A percentile compares a stretch with the other conserved stretches of the same genome.
phyloP scores from a whole-genome alignment of 2,113 vertebrate genomes.

The Heteronetta atricapilla region DNA sequence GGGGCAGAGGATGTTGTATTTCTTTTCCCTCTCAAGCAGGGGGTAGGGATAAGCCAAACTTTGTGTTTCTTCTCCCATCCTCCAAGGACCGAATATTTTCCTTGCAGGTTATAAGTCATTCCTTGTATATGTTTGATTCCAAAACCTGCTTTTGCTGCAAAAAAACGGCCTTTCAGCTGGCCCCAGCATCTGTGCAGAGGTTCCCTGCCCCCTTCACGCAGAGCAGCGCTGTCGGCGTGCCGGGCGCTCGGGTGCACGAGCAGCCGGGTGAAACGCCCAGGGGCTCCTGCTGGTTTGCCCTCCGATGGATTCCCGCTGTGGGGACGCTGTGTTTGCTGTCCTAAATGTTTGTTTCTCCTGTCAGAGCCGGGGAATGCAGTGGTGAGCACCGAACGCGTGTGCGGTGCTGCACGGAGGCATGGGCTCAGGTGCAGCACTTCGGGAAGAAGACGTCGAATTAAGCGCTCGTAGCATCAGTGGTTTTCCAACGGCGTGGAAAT shows the following conservation, averaged over 20 bases:
- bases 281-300: no score
- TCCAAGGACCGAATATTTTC: background rate
- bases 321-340: background rate
- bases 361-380: background rate
- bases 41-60: background rate
- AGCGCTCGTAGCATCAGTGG: background rate
- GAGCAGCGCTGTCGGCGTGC: rapidly evolving
- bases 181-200: background rate
- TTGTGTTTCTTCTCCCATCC: background rate
- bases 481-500: background rate
- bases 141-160: background rate
- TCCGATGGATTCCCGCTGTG: rapidly evolving
- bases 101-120: background rate
- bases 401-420: background rate
- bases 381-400: rapidly evolving
- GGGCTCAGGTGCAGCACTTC: background rate
- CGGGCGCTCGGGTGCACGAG: rapidly evolving
- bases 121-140: background rate
- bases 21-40: background rate
- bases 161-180: background rate
- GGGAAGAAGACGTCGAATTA: background rate
- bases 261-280: background rate
- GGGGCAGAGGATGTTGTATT: no score
- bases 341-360: rapidly evolving
- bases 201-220: background rate